Evolutionary conservation across 1,140 invertebrate species (phyloP), one percentile per base, ranked within the genome.

Genomic region (Calephelis nemesis): DNA sequence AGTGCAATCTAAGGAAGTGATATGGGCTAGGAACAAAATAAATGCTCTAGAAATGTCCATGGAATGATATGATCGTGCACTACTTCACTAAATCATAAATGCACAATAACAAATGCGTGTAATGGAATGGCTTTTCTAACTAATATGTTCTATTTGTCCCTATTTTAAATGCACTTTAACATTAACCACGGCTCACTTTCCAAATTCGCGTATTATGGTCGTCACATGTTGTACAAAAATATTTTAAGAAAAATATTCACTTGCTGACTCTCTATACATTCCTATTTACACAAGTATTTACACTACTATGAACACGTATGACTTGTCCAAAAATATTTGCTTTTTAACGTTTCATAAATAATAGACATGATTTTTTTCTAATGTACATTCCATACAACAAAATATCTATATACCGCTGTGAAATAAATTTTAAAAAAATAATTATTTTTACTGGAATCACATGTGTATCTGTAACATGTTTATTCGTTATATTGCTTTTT

Each of bases 1-100:
- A 88, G 85, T 89, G 87, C 85, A 79, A 76, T 87, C 84, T 89
- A 89, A 77, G 78, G 84, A 82, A 82, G 81, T 90, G 87, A 84
- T 71, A 75, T 83, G 87, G 87, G 80, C 79, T 79, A 84, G 88
- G 85, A 85, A 76, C 71, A 74, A 69, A 66, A 76, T 73, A 81
- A 78, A 80, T 81, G 78, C 75, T 30, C 7, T 52, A 78, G 77
- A 70, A 63, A 66, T 60, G 39, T 60, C 58, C 39, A 42, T 60
- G 67, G 72, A 73, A 79, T 77, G 71, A 75, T 40, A 63, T 63
- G 70, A 49, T 67, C 79, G 87, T 84, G 83, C 84, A 73, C 49
- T 77, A 74, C 70, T 62, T 65, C 63, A 65, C 52, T 45, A 12
- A 69, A 69, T 69, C 39, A 47, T 40, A 69, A 71, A 71, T 68